Percentiles rank a stretch among this genome's conserved stretches.
These are phyloP conservation scores for Ostrea denselamellosa DNA, from an alignment of 1,140 invertebrate species.

Conservation along the genomic window DNA sequence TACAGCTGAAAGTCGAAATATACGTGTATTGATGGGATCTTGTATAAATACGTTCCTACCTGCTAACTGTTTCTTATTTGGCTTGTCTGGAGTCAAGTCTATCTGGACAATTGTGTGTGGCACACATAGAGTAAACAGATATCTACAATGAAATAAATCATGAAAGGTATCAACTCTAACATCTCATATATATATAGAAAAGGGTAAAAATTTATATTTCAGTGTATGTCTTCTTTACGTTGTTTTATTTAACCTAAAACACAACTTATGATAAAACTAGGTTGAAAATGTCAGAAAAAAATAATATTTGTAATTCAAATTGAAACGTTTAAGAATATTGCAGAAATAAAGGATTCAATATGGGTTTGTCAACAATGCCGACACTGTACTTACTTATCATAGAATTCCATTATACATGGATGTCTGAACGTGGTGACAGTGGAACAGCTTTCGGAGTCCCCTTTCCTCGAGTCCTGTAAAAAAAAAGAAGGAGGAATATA, in stretches of 20 bases:
- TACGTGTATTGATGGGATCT: background rate
- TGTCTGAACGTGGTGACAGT: conserved; percentile 81
- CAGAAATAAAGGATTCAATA: no score
- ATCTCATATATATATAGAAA: no score
- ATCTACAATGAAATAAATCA: conserved; percentile 58
- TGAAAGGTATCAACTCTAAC: no score
- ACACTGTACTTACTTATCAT: conserved; percentile 82
- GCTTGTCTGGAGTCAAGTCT: conserved; percentile 70
- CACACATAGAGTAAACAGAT: conserved; percentile 69
- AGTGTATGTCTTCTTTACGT: no score
- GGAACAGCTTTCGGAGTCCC: conserved; percentile 80
- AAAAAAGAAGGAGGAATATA: conserved; percentile 10
- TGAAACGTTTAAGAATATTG: no score
- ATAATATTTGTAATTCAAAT: no score
- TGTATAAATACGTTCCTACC: background rate
- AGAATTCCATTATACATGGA: conserved; percentile 80
- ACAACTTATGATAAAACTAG: no score
- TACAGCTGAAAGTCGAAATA: background rate
- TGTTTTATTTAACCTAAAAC: no score
- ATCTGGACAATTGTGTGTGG: conserved; percentile 69
- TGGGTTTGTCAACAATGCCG: no score
- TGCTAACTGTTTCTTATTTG: conserved; percentile 67
- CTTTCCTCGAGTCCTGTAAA: conserved; percentile 63
- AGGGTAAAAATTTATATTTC: no score
- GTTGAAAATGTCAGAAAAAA: no score